These are phyloP conservation scores for Lutraria lutraria DNA, from an alignment of 2,888 invertebrate species.

Conservation along the genomic window DNA sequence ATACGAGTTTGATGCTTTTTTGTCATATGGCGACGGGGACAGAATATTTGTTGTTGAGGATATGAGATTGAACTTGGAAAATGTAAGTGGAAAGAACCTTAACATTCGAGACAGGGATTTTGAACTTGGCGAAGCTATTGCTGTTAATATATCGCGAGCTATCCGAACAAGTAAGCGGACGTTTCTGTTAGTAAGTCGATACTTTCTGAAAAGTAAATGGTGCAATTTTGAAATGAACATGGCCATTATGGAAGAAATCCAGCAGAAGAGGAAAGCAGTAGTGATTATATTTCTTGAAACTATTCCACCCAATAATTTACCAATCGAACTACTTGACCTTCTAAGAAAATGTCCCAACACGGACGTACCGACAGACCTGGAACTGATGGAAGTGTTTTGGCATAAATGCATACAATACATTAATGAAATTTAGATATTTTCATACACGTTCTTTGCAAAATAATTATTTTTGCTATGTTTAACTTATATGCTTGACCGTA, in stretches of 20 bases:
- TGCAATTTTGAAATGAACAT: slow-evolving; percentile 77
- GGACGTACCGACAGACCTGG: slow-evolving; percentile 51
- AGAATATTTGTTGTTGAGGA: slow-evolving; percentile 59
- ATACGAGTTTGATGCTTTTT: slow-evolving; percentile 73
- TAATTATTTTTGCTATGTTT: no score
- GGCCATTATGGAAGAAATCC: slow-evolving; percentile 69
- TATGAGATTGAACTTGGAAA: slow-evolving; percentile 67
- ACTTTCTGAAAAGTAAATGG: slow-evolving; percentile 71
- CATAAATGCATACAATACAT: slow-evolving; percentile 52
- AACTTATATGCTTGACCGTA: no score
- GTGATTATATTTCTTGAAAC: slow-evolving; percentile 64
- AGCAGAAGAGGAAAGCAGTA: slow-evolving; percentile 62
- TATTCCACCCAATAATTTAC: slow-evolving; percentile 59
- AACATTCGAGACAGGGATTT: slow-evolving; percentile 72
- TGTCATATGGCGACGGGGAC: slow-evolving; percentile 73
- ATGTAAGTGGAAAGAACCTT: slow-evolving; percentile 41
- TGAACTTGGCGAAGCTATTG: slow-evolving; percentile 69
- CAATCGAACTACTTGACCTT: slow-evolving; percentile 55
- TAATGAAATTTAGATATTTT: background rate
- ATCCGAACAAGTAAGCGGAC: slow-evolving; percentile 73
- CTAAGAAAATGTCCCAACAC: slow-evolving; percentile 54
- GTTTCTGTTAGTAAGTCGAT: slow-evolving; percentile 67
- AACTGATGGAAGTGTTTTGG: slow-evolving; percentile 54
- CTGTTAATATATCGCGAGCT: slow-evolving; percentile 71
- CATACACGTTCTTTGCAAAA: no score